Evolutionary conservation across 2,113 vertebrate species (phyloP).

Genomic region (Phalacrocorax aristotelis): DNA sequence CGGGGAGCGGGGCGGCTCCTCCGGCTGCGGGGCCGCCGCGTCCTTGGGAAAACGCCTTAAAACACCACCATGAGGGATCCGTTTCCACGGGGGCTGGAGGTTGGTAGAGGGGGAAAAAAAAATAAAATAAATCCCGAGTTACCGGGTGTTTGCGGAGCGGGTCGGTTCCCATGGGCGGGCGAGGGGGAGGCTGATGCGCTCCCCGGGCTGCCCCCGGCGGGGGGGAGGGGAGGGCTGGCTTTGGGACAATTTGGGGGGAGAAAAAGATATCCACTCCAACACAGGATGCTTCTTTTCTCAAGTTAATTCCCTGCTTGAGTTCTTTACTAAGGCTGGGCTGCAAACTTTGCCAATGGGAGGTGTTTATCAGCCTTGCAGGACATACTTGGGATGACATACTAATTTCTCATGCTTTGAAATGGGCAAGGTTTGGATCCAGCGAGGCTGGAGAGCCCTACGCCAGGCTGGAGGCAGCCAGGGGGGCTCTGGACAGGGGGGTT

Average conservation of each 20-base stretch:
- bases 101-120: conserved; percentile 35
- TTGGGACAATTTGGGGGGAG: neutral
- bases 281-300: neutral
- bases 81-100: conserved; percentile 63
- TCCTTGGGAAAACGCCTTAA: neutral
- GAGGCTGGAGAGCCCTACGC: neutral
- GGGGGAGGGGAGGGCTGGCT: neutral
- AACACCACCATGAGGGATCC: conserved; percentile 41
- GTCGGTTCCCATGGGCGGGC: neutral
- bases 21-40: neutral
- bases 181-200: neutral
- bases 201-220: too few species aligned
- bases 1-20: neutral
- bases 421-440: neutral
- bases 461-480: neutral
- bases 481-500: accelerated
- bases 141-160: neutral
- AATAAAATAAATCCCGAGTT: neutral
- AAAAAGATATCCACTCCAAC: neutral
- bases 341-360: neutral
- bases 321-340: neutral
- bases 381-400: neutral
- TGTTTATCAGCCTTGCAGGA: neutral
- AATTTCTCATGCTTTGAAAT: accelerated
- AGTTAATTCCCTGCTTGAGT: neutral